Conservation (phyloP, 2,113 vertebrate genomes). For the Candoia aspera region DNA sequence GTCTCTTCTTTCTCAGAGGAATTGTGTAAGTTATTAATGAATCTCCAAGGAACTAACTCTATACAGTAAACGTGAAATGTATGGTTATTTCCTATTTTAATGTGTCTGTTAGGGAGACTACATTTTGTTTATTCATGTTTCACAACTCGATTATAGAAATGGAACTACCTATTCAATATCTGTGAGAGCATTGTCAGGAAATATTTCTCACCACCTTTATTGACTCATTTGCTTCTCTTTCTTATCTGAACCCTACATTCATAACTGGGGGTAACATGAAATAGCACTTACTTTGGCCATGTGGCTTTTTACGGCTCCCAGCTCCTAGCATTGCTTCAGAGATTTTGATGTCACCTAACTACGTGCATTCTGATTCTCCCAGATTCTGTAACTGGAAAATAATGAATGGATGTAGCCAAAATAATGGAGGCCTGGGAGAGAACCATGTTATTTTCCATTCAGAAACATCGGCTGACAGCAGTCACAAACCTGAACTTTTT, state of each 20-base stretch:
- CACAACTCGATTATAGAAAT: constrained; percentile 48
- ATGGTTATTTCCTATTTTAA: background rate
- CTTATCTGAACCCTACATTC: background rate
- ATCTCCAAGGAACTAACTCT: background rate
- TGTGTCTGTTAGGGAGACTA: constrained; percentile 46
- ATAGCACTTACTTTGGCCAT: constrained; percentile 32
- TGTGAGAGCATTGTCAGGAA: background rate
- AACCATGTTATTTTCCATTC: constrained; percentile 47
- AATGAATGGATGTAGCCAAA: constrained; percentile 53
- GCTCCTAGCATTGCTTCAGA: constrained; percentile 45
- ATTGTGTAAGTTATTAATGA: constrained; percentile 26
- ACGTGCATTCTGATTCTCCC: constrained; percentile 37
- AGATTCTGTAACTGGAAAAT: constrained; percentile 55
- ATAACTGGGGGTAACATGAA: constrained; percentile 45
- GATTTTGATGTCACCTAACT: constrained; percentile 34
- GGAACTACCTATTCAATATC: background rate
- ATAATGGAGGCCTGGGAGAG: constrained; percentile 27
- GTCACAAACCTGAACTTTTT: constrained; percentile 35
- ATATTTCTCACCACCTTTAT: constrained; percentile 12
- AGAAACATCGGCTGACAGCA: constrained; percentile 41
- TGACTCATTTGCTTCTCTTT: constrained; percentile 22
- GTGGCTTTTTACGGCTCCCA: constrained; percentile 42
- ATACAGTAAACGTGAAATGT: background rate
- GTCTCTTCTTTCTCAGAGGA: background rate
- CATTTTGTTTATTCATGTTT: constrained; percentile 60